phyloP scores from a whole-genome alignment of 2,113 vertebrate species.

The Accipiter cooperii region DNA sequence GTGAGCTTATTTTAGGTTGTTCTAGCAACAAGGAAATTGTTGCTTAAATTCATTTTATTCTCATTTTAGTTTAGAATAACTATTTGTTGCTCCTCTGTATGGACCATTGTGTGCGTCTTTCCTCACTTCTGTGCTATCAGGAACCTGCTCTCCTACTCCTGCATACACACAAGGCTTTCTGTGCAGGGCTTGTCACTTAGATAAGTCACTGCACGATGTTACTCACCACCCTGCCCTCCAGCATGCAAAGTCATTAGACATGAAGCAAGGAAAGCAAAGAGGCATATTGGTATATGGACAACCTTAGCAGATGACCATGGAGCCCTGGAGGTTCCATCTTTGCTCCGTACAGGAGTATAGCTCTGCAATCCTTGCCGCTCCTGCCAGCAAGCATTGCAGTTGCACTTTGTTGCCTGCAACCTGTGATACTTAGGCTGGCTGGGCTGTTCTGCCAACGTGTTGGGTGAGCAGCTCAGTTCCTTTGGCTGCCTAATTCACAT shows the following conservation, averaged over 20 bases:
- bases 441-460: background rate
- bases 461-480: background rate
- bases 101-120: background rate
- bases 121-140: background rate
- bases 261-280: background rate
- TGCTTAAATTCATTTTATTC: background rate
- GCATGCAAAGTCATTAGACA: fast-evolving
- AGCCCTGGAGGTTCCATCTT: background rate
- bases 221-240: background rate
- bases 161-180: background rate
- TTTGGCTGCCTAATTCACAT: background rate
- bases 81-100: background rate
- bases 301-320: background rate
- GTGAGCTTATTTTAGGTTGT: background rate
- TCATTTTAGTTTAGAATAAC: background rate
- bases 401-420: background rate
- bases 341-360: background rate
- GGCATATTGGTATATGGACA: too few relatives aligned
- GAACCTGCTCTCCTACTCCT: background rate
- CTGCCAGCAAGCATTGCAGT: background rate
- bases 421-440: background rate
- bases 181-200: background rate
- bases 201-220: too few relatives aligned
- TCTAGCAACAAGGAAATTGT: background rate
- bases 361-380: background rate